Evolutionary conservation across 2,888 invertebrate genomes (phyloP).

Genomic region (Sipha maydis): DNA sequence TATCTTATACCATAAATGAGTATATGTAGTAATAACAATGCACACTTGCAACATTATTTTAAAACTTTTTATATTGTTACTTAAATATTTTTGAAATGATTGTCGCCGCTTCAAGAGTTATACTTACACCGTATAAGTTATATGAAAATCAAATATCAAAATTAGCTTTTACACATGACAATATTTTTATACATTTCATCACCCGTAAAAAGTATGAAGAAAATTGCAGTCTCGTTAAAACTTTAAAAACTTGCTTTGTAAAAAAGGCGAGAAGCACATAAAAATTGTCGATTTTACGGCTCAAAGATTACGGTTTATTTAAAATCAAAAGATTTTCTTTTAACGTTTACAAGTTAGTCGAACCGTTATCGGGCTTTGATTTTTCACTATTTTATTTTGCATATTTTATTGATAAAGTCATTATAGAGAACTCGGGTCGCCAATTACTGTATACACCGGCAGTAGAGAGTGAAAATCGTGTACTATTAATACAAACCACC

Average conservation of each 20-base stretch:
- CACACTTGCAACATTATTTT: neutral
- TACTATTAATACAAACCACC: slow-evolving; percentile 32
- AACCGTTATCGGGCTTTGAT: slow-evolving; percentile 60
- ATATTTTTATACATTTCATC: slow-evolving; percentile 26
- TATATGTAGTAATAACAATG: neutral
- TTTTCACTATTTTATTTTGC: slow-evolving; percentile 42
- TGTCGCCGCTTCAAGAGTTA: neutral
- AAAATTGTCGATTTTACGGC: slow-evolving; percentile 48
- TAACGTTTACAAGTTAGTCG: slow-evolving; percentile 43
- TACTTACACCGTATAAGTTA: neutral
- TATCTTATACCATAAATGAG: neutral
- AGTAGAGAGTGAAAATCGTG: slow-evolving; percentile 45
- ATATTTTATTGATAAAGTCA: slow-evolving; percentile 57
- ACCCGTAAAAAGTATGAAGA: neutral
- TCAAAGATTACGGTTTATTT: slow-evolving; percentile 39
- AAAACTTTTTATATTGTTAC: neutral
- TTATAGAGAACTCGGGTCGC: slow-evolving; percentile 48
- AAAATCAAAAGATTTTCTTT: slow-evolving; percentile 54
- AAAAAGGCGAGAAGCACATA: slow-evolving; percentile 50
- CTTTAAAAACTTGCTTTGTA: slow-evolving; percentile 49
- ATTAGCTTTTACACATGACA: slow-evolving; percentile 48
- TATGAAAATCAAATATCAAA: slow-evolving; percentile 37
- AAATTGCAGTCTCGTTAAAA: slow-evolving; percentile 56
- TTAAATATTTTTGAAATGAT: neutral
- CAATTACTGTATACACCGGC: slow-evolving; percentile 35